These are phyloP conservation scores for Lasioglossum lativentre DNA, from an alignment of 2,888 invertebrate species.

Conservation along the genomic window DNA sequence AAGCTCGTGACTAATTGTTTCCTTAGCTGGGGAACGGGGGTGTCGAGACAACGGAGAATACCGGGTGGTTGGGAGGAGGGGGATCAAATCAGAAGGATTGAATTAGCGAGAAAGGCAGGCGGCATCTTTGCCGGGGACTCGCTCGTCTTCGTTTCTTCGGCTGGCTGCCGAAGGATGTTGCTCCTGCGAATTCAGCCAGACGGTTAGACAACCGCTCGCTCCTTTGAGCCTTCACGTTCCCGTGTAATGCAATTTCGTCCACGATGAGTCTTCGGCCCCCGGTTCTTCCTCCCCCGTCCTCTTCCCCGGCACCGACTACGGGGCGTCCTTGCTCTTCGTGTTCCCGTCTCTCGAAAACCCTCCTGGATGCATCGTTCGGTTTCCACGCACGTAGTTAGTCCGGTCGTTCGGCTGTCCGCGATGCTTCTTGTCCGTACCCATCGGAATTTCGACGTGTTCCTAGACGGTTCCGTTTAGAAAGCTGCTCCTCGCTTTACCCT, in stretches of 20 bases:
- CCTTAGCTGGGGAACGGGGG: neutral
- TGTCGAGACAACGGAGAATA: neutral
- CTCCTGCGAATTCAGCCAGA: constrained; percentile 33
- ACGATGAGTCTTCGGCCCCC: constrained; percentile 19
- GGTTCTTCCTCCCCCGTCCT: constrained; percentile 4
- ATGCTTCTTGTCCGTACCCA: constrained; percentile 15
- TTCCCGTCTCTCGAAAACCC: constrained; percentile 9
- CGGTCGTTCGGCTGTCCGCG: constrained; percentile 30
- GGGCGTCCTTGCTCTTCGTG: neutral
- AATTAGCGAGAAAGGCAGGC: constrained; percentile 29
- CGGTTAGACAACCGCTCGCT: constrained; percentile 17
- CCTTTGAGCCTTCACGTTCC: constrained; percentile 21
- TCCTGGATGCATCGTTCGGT: constrained; percentile 37
- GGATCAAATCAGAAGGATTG: constrained; percentile 34
- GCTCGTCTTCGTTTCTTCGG: constrained; percentile 11
- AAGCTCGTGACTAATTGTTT: constrained; percentile 31
- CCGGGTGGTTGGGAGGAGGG: neutral
- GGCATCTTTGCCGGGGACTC: neutral
- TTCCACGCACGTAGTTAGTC: constrained; percentile 57
- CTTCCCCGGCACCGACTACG: neutral
- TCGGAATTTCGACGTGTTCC: constrained; percentile 26
- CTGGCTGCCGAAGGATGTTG: constrained; percentile 21
- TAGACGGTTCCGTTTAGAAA: constrained; percentile 7
- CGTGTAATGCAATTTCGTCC: constrained; percentile 55
- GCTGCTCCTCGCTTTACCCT: neutral